These are phyloP conservation scores for Morpho achilles DNA, from an alignment of 2,888 invertebrate species.

Conservation along the genomic window DNA sequence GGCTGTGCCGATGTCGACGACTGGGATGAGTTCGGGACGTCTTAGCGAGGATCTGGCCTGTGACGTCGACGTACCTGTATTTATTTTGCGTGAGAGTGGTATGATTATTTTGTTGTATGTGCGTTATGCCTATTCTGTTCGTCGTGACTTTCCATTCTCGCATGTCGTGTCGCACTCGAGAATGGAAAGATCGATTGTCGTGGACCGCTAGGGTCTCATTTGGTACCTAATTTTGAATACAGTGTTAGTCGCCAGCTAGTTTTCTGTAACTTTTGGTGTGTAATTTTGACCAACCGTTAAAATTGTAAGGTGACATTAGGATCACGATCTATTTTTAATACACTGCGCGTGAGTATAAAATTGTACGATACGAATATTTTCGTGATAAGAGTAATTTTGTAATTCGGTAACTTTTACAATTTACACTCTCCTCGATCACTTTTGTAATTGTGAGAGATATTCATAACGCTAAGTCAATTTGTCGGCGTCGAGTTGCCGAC, in stretches of 20 bases:
- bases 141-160: slow-evolving; percentile 24
- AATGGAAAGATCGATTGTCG: slow-evolving; percentile 1
- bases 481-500: slow-evolving; percentile 41
- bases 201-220: slow-evolving; percentile 6
- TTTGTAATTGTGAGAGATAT: slow-evolving; percentile 71
- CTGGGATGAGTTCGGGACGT: background rate
- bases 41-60: slow-evolving; percentile 17
- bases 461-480: slow-evolving; percentile 57
- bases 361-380: slow-evolving; percentile 57
- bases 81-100: slow-evolving; percentile 54
- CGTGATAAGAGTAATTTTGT: slow-evolving; percentile 69
- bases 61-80: slow-evolving; percentile 43
- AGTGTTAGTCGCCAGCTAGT: slow-evolving; percentile 48
- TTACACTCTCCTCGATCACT: slow-evolving; percentile 70
- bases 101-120: slow-evolving; percentile 34
- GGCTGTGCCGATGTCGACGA: slow-evolving; percentile 1
- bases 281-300: slow-evolving; percentile 42
- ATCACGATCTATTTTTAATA: slow-evolving; percentile 62
- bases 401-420: slow-evolving; percentile 56
- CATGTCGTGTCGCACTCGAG: slow-evolving; percentile 9
- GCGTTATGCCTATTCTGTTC: slow-evolving; percentile 34
- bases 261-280: slow-evolving; percentile 28
- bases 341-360: slow-evolving; percentile 49
- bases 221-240: slow-evolving; percentile 27
- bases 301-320: slow-evolving; percentile 27